These are phyloP conservation scores for Coregonus sp. DNA, from an alignment of 2,797 vertebrate genomes.

Conservation along the genomic window DNA sequence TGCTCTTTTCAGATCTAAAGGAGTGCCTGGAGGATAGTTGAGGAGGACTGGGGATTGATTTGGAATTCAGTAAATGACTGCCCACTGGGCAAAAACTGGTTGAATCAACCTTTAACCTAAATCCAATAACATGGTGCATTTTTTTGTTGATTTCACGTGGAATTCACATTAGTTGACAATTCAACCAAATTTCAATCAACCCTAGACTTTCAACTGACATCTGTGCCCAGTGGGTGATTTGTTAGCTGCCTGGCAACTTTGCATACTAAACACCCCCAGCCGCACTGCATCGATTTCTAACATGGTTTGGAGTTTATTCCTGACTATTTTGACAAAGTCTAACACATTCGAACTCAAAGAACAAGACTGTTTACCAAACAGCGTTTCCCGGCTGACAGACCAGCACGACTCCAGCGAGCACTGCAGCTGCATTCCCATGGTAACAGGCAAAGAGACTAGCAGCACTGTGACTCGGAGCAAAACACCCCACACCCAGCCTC, in stretches of 20 bases:
- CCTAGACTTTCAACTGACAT: neutral
- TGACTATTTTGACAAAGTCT: neutral
- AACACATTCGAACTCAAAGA: neutral
- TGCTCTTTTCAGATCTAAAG: neutral
- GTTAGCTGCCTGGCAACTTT: neutral
- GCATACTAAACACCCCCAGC: neutral
- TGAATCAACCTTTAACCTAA: neutral
- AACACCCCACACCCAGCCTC: neutral
- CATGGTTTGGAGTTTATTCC: neutral
- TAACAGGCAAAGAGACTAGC: slow-evolving; percentile 48
- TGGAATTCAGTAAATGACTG: neutral
- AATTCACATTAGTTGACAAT: neutral
- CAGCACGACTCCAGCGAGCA: slow-evolving; percentile 59
- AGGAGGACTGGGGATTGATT: neutral
- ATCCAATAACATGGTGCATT: too few species aligned
- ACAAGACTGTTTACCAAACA: slow-evolving; percentile 57
- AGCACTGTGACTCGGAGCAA: slow-evolving; percentile 33
- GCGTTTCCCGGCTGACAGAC: slow-evolving; percentile 49
- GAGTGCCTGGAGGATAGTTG: neutral
- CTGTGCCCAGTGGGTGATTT: neutral
- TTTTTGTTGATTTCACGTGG: too few species aligned
- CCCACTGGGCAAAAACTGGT: neutral
- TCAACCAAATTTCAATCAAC: neutral
- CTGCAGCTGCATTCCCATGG: slow-evolving; percentile 73
- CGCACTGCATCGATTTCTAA: neutral